phyloP scores from a whole-genome alignment of 2,888 invertebrate genomes.

The Malthinus seriepunctatus region DNA sequence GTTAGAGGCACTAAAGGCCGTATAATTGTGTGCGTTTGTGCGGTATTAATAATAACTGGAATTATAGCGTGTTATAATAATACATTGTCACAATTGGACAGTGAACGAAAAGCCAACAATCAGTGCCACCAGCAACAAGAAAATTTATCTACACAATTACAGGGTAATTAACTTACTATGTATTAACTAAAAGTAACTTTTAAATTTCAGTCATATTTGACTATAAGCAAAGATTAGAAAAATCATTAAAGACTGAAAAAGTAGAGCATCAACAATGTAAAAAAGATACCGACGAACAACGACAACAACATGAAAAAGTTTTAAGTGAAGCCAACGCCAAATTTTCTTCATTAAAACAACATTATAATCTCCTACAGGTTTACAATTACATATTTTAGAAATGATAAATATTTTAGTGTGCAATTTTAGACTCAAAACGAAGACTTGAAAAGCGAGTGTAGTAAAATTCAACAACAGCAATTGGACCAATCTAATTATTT shows the following conservation, averaged over 20 bases:
- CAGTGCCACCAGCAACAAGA: constrained; percentile 64
- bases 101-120: constrained; percentile 57
- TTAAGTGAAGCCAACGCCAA: constrained; percentile 57
- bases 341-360: constrained; percentile 60
- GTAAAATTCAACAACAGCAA: constrained; percentile 55
- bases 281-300: constrained; percentile 58
- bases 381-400: constrained; percentile 9
- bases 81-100: constrained; percentile 61
- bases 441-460: constrained; percentile 57
- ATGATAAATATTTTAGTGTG: neutral
- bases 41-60: constrained; percentile 57
- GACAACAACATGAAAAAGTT: constrained; percentile 56
- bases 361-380: constrained; percentile 58
- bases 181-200: neutral
- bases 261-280: constrained; percentile 58
- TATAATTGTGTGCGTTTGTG: constrained; percentile 59
- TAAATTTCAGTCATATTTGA: constrained; percentile 60
- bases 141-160: constrained; percentile 61
- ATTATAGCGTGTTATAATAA: constrained; percentile 63
- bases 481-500: constrained; percentile 56
- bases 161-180: constrained; percentile 54
- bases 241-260: constrained; percentile 60
- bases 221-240: constrained; percentile 62
- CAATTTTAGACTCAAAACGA: constrained; percentile 56
- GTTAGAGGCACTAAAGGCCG: constrained; percentile 63